phyloP scores from a whole-genome alignment of 2,888 invertebrate genomes.

The Drosophila melanosoma region DNA sequence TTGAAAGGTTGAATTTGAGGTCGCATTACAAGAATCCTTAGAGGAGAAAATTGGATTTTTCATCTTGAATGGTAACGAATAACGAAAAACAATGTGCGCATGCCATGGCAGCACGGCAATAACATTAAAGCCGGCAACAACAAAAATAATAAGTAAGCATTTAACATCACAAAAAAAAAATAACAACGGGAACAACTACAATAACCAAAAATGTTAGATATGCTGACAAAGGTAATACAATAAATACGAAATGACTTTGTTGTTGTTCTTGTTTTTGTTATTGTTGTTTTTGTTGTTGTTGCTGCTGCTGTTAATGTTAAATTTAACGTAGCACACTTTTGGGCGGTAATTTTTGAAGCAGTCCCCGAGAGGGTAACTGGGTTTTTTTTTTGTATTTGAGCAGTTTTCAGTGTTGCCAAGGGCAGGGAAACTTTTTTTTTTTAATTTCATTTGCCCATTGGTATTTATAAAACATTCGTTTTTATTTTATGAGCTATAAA shows the following conservation, averaged over 20 bases:
- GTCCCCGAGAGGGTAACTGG: conserved; percentile 49
- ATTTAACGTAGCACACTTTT: conserved; percentile 66
- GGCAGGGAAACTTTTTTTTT: conserved; percentile 48
- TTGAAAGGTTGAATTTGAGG: conserved; percentile 20
- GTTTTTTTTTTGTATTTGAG: conserved; percentile 26
- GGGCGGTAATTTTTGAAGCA: conserved; percentile 49
- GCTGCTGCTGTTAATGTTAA: conserved; percentile 61
- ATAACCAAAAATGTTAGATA: conserved; percentile 74
- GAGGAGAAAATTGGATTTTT: conserved; percentile 79
- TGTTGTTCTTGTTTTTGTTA: conserved; percentile 23
- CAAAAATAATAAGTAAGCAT: conserved; percentile 78
- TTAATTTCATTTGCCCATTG: conserved; percentile 70
- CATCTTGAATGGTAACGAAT: conserved; percentile 66
- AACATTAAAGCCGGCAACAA: conserved; percentile 73
- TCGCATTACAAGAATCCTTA: conserved; percentile 73
- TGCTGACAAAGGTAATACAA: conserved; percentile 79
- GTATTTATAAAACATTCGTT: conserved; percentile 76
- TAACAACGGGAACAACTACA: conserved; percentile 40
- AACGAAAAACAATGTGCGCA: conserved; percentile 70
- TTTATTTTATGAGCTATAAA: conserved; percentile 65
- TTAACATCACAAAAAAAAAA: conserved; percentile 60
- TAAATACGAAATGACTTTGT: conserved; percentile 75
- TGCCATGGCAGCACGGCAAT: conserved; percentile 58
- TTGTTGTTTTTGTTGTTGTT: conserved; percentile 28
- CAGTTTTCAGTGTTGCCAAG: conserved; percentile 6